phyloP scores from a whole-genome alignment of 2,797 vertebrate genomes.

The Poecile montanus region DNA sequence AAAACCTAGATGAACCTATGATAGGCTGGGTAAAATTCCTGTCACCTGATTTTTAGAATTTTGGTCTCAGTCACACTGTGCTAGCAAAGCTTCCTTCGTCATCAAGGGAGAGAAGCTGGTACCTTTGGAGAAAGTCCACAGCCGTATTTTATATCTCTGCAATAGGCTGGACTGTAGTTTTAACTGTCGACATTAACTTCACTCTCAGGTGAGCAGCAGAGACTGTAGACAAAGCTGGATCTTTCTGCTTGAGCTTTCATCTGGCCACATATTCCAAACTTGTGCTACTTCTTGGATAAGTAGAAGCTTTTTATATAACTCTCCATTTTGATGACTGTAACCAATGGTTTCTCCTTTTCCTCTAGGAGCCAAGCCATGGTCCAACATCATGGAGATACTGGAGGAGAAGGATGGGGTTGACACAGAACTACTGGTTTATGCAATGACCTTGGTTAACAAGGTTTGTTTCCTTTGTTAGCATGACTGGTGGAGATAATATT shows the following conservation, averaged over 20 bases:
- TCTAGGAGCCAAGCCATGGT: constrained; percentile 88
- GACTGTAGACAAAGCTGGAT: not conserved
- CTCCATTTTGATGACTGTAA: not conserved
- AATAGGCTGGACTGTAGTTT: not conserved
- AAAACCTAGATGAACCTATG: not conserved
- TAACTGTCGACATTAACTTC: not conserved
- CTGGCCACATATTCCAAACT: not conserved
- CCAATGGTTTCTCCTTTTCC: constrained; percentile 43
- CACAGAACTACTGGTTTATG: constrained; percentile 92
- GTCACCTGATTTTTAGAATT: not conserved
- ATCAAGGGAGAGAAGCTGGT: not conserved
- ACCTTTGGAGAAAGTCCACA: not conserved
- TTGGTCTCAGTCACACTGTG: not conserved
- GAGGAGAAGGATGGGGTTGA: constrained; percentile 97
- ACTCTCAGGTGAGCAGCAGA: not conserved
- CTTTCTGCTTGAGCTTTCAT: not conserved
- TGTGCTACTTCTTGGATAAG: not conserved
- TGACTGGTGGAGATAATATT: not conserved
- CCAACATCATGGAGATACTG: constrained; percentile 93
- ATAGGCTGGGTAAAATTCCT: not conserved
- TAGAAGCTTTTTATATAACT: not conserved
- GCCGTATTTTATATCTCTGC: not conserved
- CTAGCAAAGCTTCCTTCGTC: not conserved
- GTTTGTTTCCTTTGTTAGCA: constrained; percentile 77
- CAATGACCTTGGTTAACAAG: constrained; percentile 98